Base-by-base conservation (phyloP, 2,888 invertebrate species). In the Amiota mariae region DNA sequence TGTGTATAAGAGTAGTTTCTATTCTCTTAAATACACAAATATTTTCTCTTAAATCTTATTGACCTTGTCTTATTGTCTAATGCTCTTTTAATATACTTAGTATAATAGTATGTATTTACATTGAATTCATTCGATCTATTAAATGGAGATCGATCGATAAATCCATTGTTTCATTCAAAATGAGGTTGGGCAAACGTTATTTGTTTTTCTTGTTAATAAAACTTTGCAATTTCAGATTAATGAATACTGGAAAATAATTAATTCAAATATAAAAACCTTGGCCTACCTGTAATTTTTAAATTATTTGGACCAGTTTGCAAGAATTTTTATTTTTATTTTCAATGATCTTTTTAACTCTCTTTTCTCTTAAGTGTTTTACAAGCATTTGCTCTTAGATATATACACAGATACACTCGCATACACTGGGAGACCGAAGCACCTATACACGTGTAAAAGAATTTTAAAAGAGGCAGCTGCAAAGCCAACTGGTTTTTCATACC, bases 391-490 rank as follows among this genome's bases (percentile, higher is more conserved):
- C 72, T 66, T 72, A 49, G 47, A 15, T 59, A 61, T 13, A 57
- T 10, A 20, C 11, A 59, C 59, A 59, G 12, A 18, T 63, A 20
- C 46, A 24, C 13, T 36, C 2, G n/a, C n/a, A 51, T 51, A 12
- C 54, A 51, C n/a, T 51, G 10, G 54, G 6, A 15, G 18, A 15
- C 10, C 15, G 18, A 18, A 4, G 20, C 20, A 67, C 51, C 1
- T n/a, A 49, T 24, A 67, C 24, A 13, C 2, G 11, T 67, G 47
- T 20, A 51, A 67, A 67, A 51, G 18, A 20, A 12, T 67, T 51
- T n/a, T 66, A n/a, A 81, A 77, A 85, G 78, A 76, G 84, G 78
- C 83, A 83, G 83, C 83, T 83, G 83, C 83, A 80, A 78, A 82
- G 72, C 79, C 76, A 82, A 83, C 83, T 86, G 86, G 83, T 83